A percentile compares a stretch with the other conserved stretches of the same genome.
phyloP scores from a whole-genome alignment of 2,888 invertebrate genomes.

The Meghimatium bilineatum region DNA sequence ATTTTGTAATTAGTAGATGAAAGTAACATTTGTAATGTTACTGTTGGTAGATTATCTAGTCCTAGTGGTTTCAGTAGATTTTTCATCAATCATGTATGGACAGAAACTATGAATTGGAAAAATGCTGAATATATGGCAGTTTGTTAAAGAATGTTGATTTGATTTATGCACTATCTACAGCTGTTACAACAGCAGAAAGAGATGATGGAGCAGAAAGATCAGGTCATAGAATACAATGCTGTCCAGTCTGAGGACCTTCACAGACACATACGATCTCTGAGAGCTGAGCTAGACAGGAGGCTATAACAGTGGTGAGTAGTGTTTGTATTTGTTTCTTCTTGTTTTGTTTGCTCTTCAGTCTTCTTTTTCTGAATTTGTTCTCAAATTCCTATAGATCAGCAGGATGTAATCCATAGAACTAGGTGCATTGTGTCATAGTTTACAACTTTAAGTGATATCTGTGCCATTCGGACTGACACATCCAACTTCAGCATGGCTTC shows the following conservation, averaged over 20 bases:
- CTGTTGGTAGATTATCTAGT: neutral
- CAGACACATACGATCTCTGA: slow-evolving; percentile 41
- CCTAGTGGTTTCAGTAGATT: neutral
- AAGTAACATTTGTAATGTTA: neutral
- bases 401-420: too few species aligned
- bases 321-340: neutral
- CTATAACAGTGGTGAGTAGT: slow-evolving; percentile 37
- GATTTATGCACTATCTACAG: neutral
- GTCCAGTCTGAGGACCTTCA: slow-evolving; percentile 44
- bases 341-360: neutral
- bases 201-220: slow-evolving; percentile 35
- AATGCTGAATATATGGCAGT: neutral
- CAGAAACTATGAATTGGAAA: neutral
- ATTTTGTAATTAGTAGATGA: neutral
- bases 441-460: too few species aligned
- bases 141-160: neutral
- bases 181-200: slow-evolving; percentile 27
- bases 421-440: too few species aligned
- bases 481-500: too few species aligned
- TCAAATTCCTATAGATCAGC: too few species aligned
- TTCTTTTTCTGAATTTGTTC: too few species aligned
- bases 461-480: too few species aligned
- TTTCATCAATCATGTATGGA: neutral
- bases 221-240: slow-evolving; percentile 37
- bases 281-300: slow-evolving; percentile 36